Evolutionary conservation across 2,113 vertebrate genomes (phyloP), one percentile per base, ranked within the genome.

Genomic region (Urocynchramus pylzowi): DNA sequence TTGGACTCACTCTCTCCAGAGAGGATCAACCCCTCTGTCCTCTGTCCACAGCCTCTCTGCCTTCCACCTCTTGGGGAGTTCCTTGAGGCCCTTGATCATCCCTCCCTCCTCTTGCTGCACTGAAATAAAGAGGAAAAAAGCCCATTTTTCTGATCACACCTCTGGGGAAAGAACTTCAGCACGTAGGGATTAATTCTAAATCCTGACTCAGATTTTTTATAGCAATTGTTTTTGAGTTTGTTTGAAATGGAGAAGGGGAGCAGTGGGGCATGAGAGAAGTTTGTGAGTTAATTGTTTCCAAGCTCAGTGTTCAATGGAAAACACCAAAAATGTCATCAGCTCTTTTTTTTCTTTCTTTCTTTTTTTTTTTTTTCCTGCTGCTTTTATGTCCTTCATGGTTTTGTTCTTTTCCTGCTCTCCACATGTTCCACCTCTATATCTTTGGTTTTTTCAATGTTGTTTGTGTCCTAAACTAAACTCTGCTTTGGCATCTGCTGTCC

Each of bases 231-330:
- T 54, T 39, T 22, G 49, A 33, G 20, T 49, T 50, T n/a, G 59
- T 63, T 87, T 63, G 75, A 82, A 84, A 21, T 56, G 21, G 63
- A 63, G 37, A 65, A 24, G 47, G 39, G 61, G 52, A 60, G n/a
- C 3, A 9, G 67, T 44, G 70, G 49, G 53, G 31, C 2, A 6
- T 0, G 1, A 79, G 61, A 13, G 68, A 73, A 71, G 54, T 45
- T 44, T 61, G 61, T 64, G 70, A 91, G 82, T 64, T 77, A 54
- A 89, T 95, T 84, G 41, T 91, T 93, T 88, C 93, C 92, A 71
- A 93, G 81, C 39, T 89, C 37, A 33, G 41, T 28, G 21, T 60
- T 84, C 37, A 74, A n/a, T 78, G 75, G 78, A 86, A 88, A 96
- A 88, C 56, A 68, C 76, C 52, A 74, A 88, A 88, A 91, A 64